Evolutionary conservation across 2,888 invertebrate genomes (phyloP).

Genomic region (Tyria jacobaeae): DNA sequence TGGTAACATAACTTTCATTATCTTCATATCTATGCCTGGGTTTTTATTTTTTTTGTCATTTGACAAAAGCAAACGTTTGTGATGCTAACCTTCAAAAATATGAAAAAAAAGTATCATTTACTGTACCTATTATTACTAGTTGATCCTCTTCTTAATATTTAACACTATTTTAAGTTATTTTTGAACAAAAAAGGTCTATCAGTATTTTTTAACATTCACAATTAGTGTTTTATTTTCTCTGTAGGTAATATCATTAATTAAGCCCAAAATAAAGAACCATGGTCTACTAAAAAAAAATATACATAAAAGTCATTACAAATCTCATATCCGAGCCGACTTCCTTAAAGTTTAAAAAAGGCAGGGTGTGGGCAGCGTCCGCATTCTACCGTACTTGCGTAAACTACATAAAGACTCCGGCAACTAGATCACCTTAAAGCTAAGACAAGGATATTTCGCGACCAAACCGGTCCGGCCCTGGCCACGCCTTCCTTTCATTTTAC

Average conservation of each 20-base stretch:
- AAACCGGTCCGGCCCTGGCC: slow-evolving; percentile 71
- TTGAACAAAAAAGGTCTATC: background rate
- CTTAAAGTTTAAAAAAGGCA: slow-evolving; percentile 64
- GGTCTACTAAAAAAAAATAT: slow-evolving; percentile 16
- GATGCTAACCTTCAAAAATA: no score
- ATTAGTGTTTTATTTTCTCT: no score
- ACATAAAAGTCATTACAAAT: slow-evolving; percentile 38
- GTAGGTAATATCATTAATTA: no score
- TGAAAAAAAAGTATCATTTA: no score
- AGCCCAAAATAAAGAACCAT: background rate
- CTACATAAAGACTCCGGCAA: slow-evolving; percentile 60
- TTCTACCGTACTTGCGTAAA: slow-evolving; percentile 71
- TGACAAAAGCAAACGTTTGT: no score
- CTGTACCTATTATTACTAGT: no score
- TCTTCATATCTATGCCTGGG: no score
- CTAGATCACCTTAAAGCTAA: slow-evolving; percentile 81
- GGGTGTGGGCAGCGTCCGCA: slow-evolving; percentile 82
- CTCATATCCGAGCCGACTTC: slow-evolving; percentile 62
- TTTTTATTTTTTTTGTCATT: no score
- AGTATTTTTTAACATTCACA: background rate
- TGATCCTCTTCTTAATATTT: no score
- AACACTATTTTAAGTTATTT: no score
- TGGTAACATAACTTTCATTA: no score
- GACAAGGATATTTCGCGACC: slow-evolving; percentile 77
- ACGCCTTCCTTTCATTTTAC: slow-evolving; percentile 83